Conservation (phyloP, 2,113 vertebrate genomes). For the Lonchura striata region DNA sequence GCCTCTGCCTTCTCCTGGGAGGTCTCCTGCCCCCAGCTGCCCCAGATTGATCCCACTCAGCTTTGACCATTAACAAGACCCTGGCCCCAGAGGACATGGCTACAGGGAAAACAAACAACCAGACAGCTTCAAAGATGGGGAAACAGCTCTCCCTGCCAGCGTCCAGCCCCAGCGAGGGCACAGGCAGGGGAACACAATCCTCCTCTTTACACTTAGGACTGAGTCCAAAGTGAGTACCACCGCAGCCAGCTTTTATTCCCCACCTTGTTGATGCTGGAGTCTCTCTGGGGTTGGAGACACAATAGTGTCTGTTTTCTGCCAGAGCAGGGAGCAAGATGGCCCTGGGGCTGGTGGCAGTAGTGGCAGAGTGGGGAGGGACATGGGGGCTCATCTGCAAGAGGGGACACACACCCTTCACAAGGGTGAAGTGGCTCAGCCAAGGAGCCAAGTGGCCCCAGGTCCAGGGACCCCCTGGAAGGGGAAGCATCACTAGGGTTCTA, state of each 20-base stretch:
- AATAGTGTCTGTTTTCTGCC: constrained; percentile 12
- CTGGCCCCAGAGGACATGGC: background rate
- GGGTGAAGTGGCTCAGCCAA: background rate
- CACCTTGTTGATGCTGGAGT: constrained; percentile 33
- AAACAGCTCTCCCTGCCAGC: background rate
- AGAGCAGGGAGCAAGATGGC: background rate
- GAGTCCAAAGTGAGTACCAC: background rate
- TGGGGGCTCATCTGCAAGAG: background rate
- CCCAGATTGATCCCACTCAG: background rate
- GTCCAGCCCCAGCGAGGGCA: accelerated
- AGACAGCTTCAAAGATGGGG: constrained; percentile 9
- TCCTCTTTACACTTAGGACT: background rate
- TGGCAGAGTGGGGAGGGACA: background rate
- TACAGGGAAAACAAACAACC: constrained; percentile 16
- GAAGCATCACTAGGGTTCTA: background rate
- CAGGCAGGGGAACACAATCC: background rate
- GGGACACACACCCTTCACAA: background rate
- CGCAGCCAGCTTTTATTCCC: background rate
- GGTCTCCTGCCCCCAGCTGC: background rate
- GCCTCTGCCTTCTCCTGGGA: background rate
- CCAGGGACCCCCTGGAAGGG: background rate
- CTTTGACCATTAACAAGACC: background rate
- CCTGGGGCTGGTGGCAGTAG: accelerated
- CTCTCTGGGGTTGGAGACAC: background rate
- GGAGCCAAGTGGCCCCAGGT: background rate